Conservation (phyloP, 2,797 vertebrate genomes). For the Pantherophis alleghaniensis region DNA sequence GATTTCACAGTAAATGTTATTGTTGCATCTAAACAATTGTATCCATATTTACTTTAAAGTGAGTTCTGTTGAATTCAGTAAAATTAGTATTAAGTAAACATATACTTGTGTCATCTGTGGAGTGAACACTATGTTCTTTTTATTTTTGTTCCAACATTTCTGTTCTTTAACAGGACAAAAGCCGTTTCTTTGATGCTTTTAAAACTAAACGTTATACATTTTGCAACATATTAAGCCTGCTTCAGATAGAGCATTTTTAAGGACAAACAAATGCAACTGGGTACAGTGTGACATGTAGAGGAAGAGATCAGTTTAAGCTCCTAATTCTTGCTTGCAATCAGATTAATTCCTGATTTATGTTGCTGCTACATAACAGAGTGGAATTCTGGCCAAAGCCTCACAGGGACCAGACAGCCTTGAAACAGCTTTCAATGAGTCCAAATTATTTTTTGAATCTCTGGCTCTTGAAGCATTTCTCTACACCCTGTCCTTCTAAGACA, state of each 20-base stretch:
- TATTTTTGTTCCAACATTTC: not conserved
- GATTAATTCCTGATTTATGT: slow-evolving; percentile 35
- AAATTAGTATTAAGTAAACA: not conserved
- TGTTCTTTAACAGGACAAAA: not conserved
- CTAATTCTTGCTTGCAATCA: slow-evolving; percentile 16
- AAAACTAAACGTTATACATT: not conserved
- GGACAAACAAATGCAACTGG: not conserved
- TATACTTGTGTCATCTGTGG: not conserved
- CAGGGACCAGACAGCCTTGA: not conserved
- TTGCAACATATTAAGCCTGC: not conserved
- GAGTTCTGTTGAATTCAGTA: not conserved
- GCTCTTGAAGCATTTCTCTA: not conserved
- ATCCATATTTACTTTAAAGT: not conserved
- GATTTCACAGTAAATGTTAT: not conserved
- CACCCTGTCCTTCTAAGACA: not conserved
- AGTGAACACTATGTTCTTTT: not conserved
- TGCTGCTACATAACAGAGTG: not conserved
- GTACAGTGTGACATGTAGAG: not conserved
- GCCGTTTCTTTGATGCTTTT: not conserved
- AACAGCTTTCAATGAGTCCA: not conserved
- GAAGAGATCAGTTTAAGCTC: slow-evolving; percentile 33
- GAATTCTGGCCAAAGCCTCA: not conserved
- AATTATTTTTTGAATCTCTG: not conserved
- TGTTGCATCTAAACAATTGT: not conserved
- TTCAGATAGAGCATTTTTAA: slow-evolving; percentile 8